Evolutionary conservation across 2,797 vertebrate species (phyloP), one percentile per base, ranked within the genome.

Genomic region (Pempheris klunzingeri): DNA sequence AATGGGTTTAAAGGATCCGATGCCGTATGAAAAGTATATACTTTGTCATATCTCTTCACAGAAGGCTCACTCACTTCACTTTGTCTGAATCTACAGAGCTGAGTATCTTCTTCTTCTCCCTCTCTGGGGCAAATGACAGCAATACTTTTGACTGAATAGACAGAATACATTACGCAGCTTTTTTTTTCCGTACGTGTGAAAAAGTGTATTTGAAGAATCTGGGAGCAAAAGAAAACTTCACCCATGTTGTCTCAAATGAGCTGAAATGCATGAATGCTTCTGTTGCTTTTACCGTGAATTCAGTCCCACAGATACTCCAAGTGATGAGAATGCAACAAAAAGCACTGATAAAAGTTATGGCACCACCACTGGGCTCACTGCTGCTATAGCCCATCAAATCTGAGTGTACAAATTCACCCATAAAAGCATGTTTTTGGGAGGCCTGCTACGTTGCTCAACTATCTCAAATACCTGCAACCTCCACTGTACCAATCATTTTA

Each of bases 141-240:
- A 59, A 60, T 32, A 61, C 36, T 71, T 70, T 38, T 60, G 34
- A 57, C 15, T 74, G 39, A 53, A 69, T 20, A 59, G 36, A 71
- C 41, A 26, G n/a, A 15, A 71, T 70, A 47, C 46, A 67, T 67
- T 65, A 72, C 66, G 53, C 67, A 78, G 46, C 34, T 7, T 36
- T 7, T 36, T 12, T 57, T 38, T 22, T 20, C 17, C 46, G 34
- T 46, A 30, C 10, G 13, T 74, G 44, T 36, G 26, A 53, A 72
- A 84, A 82, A 50, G 41, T 12, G 6, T 28, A 67, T 61, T 44
- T 67, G 46, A 81, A 77, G 32, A 71, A 52, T 32, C 54, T 70
- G 50, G 30, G 55, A 58, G 60, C 7, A 32, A 18, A 71, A 72
- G 22, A 58, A 72, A 79, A 62, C 28, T 52, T 66, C 54, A n/a